Percentiles rank a stretch among this genome's conserved stretches.
phyloP scores from a whole-genome alignment of 2,797 vertebrate genomes.

The Rhincodon typus region DNA sequence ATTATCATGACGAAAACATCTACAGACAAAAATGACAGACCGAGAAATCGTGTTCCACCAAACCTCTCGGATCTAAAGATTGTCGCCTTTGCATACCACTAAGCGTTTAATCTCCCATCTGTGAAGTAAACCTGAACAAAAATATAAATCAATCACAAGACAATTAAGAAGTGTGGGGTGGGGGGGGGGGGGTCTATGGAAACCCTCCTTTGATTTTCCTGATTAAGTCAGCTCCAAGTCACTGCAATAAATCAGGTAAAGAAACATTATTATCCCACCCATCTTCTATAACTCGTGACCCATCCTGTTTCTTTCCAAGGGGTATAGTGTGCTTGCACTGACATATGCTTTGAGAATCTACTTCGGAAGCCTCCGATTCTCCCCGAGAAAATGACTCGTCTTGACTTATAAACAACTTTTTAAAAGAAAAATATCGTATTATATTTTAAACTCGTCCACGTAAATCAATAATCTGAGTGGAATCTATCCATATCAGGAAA shows the following conservation, averaged over 20 bases:
- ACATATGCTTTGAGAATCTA: not conserved
- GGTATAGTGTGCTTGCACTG: not conserved
- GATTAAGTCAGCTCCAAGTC: not conserved
- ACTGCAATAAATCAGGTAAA: not conserved
- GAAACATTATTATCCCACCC: not conserved
- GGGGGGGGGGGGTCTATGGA: not conserved
- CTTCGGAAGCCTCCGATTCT: not conserved
- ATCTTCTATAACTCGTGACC: not conserved
- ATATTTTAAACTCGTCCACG: not conserved
- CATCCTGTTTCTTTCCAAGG: not conserved
- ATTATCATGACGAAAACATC: not conserved
- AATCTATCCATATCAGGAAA: not conserved
- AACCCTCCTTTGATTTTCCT: not conserved
- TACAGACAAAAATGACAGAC: not conserved
- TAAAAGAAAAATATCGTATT: not conserved
- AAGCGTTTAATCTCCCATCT: not conserved
- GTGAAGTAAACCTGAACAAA: not conserved
- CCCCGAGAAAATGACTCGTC: not conserved
- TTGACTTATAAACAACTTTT: not conserved
- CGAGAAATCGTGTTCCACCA: not conserved
- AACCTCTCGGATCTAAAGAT: not conserved
- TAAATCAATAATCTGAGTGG: not conserved
- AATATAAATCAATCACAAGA: not conserved
- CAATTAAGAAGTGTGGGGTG: not conserved
- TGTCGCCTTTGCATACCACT: not conserved